Base-by-base conservation (phyloP, 2,888 invertebrate genomes). In the Electrophaes corylata region DNA sequence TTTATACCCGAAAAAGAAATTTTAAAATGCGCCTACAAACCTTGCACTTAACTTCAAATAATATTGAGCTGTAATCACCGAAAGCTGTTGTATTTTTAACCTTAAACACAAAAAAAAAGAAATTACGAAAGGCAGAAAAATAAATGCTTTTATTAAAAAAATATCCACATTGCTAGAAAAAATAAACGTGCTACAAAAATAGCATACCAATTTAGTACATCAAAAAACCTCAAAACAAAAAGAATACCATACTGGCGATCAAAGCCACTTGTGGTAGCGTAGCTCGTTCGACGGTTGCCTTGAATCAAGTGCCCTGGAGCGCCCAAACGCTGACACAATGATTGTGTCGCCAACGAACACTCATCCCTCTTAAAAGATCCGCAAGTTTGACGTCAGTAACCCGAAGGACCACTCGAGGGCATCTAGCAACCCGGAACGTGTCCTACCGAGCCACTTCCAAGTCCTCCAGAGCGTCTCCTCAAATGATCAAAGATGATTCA, bases 281-380 rank as follows among this genome's bases (percentile, higher is more conserved):
- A 72, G 73, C 68, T 71, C 77, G 72, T 72, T 74, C 71, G 65
- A 68, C 69, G 76, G 69, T 73, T 74, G 57, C 50, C 75, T 75
- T 59, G 70, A 73, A 76, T 78, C 78, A 76, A 84, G 84, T 69
- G 78, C 73, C 74, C 67, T 73, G 73, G 63, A 58, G 55, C 46
- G 49, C 62, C 66, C 73, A 75, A 84, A 72, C 75, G 87, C 88
- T 88, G 88, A 88, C 87, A 69, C 78, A 73, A 73, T 75, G 73
- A 72, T 79, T 81, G 78, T 76, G 76, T 74, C 73, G 81, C 79
- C 84, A 81, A 78, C 76, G 77, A 76, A 76, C 51, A 48, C 57
- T 57, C 40, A 73, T 70, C 73, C 66, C 72, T 70, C 74, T 77
- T 72, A 73, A 70, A 76, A 77, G 76, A 78, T 76, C 71, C 78